These are phyloP conservation scores for Platorchestia sp. DNA, from an alignment of 1,140 invertebrate species.

Conservation along the genomic window DNA sequence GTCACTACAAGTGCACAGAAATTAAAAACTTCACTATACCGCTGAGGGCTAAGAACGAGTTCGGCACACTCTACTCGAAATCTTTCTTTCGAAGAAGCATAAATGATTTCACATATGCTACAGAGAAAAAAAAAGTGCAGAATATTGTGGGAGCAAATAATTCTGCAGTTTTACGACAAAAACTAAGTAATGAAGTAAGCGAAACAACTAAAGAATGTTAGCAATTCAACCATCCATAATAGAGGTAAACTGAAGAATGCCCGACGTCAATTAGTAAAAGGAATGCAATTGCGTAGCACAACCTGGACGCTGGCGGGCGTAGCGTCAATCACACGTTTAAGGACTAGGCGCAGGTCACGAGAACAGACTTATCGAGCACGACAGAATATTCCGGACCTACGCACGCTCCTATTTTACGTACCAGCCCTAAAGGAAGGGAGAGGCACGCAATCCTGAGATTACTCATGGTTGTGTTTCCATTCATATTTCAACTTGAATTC, in stretches of 20 bases:
- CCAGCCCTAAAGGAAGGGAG: background rate
- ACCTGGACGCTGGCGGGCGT: background rate
- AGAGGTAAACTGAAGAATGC: background rate
- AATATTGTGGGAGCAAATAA: too few relatives aligned
- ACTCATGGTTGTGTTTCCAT: background rate
- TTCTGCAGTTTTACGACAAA: background rate
- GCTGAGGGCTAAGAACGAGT: background rate
- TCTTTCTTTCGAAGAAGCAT: background rate
- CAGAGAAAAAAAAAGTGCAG: too few relatives aligned
- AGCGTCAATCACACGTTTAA: background rate
- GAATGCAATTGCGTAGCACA: background rate
- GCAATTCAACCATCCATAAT: background rate
- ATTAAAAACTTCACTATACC: background rate
- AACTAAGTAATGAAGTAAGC: background rate
- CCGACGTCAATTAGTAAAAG: background rate
- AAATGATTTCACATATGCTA: too few relatives aligned
- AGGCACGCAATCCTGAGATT: background rate
- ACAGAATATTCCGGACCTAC: background rate
- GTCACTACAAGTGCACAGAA: background rate
- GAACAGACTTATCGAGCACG: background rate
- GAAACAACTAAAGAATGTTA: background rate
- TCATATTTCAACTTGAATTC: background rate
- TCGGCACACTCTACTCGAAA: background rate
- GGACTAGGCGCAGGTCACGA: background rate
- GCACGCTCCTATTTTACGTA: background rate